Evolutionary conservation across 23 tunicate genomes (phyloP).

Genomic region (Trididemnum clinides): DNA sequence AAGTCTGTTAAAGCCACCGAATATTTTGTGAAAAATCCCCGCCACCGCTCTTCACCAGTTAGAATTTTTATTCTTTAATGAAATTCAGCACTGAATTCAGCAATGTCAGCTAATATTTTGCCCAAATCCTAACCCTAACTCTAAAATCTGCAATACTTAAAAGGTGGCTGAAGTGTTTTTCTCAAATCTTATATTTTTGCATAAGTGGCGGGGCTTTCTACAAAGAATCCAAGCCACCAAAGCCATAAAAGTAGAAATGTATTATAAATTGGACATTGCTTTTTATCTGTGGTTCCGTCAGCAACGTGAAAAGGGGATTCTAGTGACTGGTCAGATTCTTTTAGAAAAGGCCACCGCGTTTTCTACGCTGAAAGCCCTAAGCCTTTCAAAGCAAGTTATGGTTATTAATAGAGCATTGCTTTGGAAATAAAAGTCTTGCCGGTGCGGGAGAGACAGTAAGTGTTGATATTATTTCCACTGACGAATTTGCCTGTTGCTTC

Average conservation of each 20-base stretch:
- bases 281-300: slow-evolving; percentile 5
- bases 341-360: slow-evolving; percentile 24
- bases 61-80: too few relatives aligned
- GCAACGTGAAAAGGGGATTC: slow-evolving; percentile 10
- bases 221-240: too few relatives aligned
- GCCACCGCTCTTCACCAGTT: too few relatives aligned
- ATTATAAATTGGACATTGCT: neutral
- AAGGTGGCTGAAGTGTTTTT: too few relatives aligned
- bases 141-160: too few relatives aligned
- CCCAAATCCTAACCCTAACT: too few relatives aligned
- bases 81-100: too few relatives aligned
- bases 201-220: too few relatives aligned
- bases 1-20: neutral
- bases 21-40: too few relatives aligned
- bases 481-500: neutral
- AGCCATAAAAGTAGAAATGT: neutral
- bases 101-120: too few relatives aligned
- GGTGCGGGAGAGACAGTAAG: neutral
- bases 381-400: slow-evolving; percentile 8
- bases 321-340: neutral
- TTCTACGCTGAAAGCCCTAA: slow-evolving; percentile 11
- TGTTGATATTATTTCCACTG: neutral
- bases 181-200: too few relatives aligned
- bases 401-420: neutral
- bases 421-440: slow-evolving; percentile 20